Evolutionary conservation across 2,113 vertebrate species (phyloP).

Genomic region (Rhinichthys klamathensis): DNA sequence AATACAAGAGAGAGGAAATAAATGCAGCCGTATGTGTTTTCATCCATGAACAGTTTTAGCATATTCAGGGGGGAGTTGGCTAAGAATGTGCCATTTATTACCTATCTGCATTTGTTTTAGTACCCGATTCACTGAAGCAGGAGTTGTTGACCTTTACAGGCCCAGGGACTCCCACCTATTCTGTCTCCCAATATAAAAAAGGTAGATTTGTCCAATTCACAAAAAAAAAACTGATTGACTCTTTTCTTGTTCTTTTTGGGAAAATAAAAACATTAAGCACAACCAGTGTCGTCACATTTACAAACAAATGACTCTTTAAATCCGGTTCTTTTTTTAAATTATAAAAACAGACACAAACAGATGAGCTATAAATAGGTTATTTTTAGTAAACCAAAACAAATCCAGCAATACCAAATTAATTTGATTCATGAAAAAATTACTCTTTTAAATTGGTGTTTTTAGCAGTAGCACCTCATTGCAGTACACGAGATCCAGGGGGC

Average conservation of each 20-base stretch:
- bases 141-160: background rate
- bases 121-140: background rate
- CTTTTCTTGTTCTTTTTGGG: background rate
- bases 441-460: background rate
- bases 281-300: background rate
- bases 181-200: background rate
- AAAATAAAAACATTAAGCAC: background rate
- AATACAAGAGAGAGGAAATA: background rate
- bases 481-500: too few relatives aligned
- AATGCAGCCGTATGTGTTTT: background rate
- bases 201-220: background rate
- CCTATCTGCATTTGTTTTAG: constrained; percentile 2
- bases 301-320: background rate
- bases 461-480: too few relatives aligned
- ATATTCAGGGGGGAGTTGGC: background rate
- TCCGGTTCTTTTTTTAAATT: background rate
- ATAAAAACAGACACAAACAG: background rate
- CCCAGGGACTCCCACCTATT: background rate
- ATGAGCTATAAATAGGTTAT: background rate
- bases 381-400: background rate
- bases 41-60: background rate
- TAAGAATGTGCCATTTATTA: background rate
- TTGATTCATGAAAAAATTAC: background rate
- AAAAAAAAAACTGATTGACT: background rate
- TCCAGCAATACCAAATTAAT: background rate